Evolutionary conservation across 1,140 invertebrate genomes (phyloP).

Genomic region (Anagrus nilaparvatae): DNA sequence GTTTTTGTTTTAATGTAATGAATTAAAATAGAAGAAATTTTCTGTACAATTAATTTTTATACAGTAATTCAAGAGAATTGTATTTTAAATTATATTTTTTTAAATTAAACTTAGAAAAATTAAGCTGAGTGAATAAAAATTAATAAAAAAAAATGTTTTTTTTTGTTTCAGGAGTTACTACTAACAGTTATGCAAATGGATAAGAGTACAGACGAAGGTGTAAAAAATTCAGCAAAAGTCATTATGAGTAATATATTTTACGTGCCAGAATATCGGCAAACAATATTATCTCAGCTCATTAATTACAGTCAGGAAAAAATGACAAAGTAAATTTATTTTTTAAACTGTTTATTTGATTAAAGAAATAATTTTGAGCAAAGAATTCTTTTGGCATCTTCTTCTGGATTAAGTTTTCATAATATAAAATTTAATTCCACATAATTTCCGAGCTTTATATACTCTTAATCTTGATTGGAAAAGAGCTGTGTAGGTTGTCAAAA

Average conservation of each 20-base stretch:
- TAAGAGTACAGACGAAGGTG: conserved; percentile 50
- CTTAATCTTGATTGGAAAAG: too few species aligned
- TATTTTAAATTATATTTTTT: too few species aligned
- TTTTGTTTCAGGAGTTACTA: conserved; percentile 49
- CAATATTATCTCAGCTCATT: conserved; percentile 68
- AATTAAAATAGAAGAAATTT: conserved; percentile 16
- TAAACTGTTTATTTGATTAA: too few species aligned
- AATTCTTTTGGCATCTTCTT: too few species aligned
- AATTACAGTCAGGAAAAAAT: conserved; percentile 79
- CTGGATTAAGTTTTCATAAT: too few species aligned
- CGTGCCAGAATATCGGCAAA: conserved; percentile 86
- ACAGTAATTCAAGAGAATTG: not conserved
- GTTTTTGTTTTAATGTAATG: too few species aligned
- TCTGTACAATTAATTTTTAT: not conserved
- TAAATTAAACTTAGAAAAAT: too few species aligned
- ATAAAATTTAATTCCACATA: too few species aligned
- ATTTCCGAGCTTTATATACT: too few species aligned
- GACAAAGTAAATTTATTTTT: conserved; percentile 73
- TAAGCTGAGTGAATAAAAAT: not conserved
- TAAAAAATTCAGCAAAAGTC: conserved; percentile 69
- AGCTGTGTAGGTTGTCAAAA: too few species aligned
- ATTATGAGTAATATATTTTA: conserved; percentile 92
- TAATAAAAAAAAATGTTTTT: conserved; percentile 14
- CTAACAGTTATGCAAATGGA: conserved; percentile 75
- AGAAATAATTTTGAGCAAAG: too few species aligned